These are phyloP conservation scores for Mallotus villosus DNA, from an alignment of 2,797 vertebrate species.

Conservation along the genomic window DNA sequence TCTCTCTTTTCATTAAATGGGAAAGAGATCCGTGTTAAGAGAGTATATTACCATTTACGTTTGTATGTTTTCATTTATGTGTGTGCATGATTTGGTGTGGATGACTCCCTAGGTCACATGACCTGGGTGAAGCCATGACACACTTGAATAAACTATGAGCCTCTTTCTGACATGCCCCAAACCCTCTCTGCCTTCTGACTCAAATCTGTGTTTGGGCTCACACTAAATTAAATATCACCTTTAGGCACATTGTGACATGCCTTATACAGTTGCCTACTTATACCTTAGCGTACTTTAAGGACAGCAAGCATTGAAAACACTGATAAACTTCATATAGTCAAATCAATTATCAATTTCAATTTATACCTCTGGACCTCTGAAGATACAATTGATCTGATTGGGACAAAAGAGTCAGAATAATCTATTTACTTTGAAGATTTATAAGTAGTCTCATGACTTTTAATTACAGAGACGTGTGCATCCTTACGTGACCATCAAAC, in stretches of 20 bases:
- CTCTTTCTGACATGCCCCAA: constrained; percentile 59
- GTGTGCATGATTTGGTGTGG: constrained; percentile 75
- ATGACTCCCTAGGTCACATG: constrained; percentile 64
- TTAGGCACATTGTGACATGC: neutral
- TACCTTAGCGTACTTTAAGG: neutral
- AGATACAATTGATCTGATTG: constrained; percentile 19
- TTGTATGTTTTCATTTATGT: constrained; percentile 60
- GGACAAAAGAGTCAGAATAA: constrained; percentile 8
- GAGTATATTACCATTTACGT: constrained; percentile 59
- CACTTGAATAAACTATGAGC: constrained; percentile 74
- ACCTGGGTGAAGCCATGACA: constrained; percentile 64
- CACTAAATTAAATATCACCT: neutral
- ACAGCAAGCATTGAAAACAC: neutral
- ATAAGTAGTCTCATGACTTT: no score
- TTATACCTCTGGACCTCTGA: no score
- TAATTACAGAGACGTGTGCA: no score
- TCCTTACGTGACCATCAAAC: no score
- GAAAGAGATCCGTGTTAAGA: constrained; percentile 46
- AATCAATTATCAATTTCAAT: no score
- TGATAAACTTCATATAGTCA: no score
- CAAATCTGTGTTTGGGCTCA: constrained; percentile 14
- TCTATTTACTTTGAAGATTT: neutral
- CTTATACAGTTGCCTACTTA: neutral
- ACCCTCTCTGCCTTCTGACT: constrained; percentile 38
- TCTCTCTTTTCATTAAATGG: constrained; percentile 39